These are phyloP conservation scores for Euclidia mi DNA, from an alignment of 2,888 invertebrate genomes.

Conservation along the genomic window DNA sequence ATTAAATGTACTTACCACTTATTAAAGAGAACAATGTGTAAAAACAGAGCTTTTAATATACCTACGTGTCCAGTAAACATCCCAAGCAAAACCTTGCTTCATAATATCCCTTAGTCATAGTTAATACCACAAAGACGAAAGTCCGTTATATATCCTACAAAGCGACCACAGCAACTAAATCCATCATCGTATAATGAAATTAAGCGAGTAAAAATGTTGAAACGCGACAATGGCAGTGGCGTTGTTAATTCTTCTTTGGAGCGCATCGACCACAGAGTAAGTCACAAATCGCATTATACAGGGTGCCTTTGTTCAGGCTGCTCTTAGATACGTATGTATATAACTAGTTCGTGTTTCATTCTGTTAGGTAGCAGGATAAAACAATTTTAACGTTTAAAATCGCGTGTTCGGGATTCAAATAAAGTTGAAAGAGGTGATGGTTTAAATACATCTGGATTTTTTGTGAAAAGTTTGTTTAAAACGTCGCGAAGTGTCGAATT, in stretches of 20 bases:
- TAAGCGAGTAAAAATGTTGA: constrained; percentile 32
- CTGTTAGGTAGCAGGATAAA: neutral
- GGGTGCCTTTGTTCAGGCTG: constrained; percentile 37
- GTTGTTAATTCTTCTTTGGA: constrained; percentile 53
- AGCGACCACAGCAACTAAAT: constrained; percentile 2
- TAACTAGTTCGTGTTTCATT: constrained; percentile 1
- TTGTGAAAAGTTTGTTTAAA: no score
- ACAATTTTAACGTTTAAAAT: no score
- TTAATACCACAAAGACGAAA: constrained; percentile 1
- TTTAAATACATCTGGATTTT: no score
- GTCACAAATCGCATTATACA: constrained; percentile 50
- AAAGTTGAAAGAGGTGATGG: no score
- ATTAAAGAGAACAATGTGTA: no score
- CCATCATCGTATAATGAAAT: constrained; percentile 16
- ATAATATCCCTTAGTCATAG: neutral
- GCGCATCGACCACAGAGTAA: constrained; percentile 42
- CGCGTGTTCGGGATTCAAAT: no score
- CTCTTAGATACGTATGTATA: neutral
- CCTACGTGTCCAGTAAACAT: no score
- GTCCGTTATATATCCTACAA: neutral
- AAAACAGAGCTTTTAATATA: no score
- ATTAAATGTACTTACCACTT: no score
- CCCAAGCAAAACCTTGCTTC: no score
- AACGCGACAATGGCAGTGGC: constrained; percentile 35
- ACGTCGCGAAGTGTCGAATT: no score